phyloP scores from a whole-genome alignment of 2,888 invertebrate genomes.

The Diplolepis rosae region DNA sequence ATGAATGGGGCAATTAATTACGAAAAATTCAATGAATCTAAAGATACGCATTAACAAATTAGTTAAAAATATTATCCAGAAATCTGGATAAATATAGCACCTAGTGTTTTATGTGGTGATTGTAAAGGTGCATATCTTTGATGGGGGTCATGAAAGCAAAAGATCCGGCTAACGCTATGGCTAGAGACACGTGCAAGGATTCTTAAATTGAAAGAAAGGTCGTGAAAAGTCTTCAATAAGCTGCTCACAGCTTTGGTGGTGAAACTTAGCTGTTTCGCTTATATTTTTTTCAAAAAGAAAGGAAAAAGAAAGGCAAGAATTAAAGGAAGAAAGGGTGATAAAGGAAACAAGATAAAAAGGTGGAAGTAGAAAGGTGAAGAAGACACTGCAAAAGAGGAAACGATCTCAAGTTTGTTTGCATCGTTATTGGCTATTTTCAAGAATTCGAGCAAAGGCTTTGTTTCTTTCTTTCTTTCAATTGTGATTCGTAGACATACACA shows the following conservation, averaged over 20 bases:
- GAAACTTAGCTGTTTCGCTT: background rate
- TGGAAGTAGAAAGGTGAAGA: background rate
- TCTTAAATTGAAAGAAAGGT: background rate
- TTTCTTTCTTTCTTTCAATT: conserved; percentile 9
- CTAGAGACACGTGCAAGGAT: background rate
- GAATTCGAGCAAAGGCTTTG: background rate
- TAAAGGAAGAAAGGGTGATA: background rate
- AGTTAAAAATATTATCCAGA: too few relatives aligned
- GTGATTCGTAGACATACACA: background rate
- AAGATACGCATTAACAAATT: too few relatives aligned
- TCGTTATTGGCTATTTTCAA: conserved; percentile 51
- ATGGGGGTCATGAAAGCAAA: conserved; percentile 6
- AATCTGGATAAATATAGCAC: too few relatives aligned
- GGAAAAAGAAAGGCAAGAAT: background rate
- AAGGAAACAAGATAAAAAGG: background rate
- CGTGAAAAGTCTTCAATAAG: conserved; percentile 10
- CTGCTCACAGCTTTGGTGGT: background rate
- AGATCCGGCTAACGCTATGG: background rate
- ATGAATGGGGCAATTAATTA: too few relatives aligned
- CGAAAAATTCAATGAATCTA: too few relatives aligned
- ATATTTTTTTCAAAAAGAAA: background rate
- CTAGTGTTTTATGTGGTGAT: too few relatives aligned
- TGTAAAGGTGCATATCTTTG: too few relatives aligned
- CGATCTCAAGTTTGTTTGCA: conserved; percentile 45
- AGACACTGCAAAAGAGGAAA: background rate